phyloP scores from a whole-genome alignment of 2,797 vertebrate genomes.

The Phoeniculus purpureus region DNA sequence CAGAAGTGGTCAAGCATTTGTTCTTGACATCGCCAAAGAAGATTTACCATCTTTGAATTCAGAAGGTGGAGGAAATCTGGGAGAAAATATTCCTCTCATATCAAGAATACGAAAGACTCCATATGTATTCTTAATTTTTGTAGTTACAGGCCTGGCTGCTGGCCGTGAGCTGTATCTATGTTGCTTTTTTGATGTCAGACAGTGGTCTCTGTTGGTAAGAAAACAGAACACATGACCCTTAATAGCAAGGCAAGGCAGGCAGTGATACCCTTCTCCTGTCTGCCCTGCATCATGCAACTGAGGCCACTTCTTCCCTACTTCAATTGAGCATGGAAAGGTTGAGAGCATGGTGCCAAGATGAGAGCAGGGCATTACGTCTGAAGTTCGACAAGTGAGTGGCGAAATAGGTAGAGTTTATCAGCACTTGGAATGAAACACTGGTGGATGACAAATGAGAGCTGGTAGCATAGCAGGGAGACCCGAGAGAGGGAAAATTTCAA shows the following conservation, averaged over 20 bases:
- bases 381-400: neutral
- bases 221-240: neutral
- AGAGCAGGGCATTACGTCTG: accelerated
- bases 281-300: neutral
- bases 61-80: neutral
- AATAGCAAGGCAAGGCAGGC: neutral
- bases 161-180: neutral
- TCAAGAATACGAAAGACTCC: neutral
- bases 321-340: neutral
- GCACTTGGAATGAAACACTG: neutral
- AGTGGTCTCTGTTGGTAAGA: neutral
- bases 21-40: neutral
- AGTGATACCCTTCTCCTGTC: neutral
- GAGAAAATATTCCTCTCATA: neutral
- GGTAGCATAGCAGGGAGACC: neutral
- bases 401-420: neutral
- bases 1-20: neutral
- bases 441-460: neutral
- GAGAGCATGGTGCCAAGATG: neutral
- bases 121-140: neutral
- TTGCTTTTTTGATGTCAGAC: neutral
- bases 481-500: neutral
- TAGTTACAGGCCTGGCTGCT: neutral
- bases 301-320: neutral
- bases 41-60: neutral